These are phyloP conservation scores for Andricus curvator DNA, from an alignment of 2,888 invertebrate species.

Conservation along the genomic window DNA sequence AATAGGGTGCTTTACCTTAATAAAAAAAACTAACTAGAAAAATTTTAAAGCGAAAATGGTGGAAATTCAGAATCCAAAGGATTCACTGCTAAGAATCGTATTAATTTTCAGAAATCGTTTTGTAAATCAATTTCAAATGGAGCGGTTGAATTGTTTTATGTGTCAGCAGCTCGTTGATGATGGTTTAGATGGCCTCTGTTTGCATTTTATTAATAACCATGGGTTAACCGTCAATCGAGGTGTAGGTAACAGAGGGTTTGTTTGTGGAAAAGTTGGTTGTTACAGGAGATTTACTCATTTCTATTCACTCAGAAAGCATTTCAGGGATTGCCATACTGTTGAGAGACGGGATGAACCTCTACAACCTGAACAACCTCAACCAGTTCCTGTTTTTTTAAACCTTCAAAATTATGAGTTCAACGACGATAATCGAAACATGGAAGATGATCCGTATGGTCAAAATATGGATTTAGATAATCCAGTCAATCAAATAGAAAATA, in stretches of 20 bases:
- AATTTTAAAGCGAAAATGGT: too few relatives aligned
- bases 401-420: not conserved
- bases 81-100: too few relatives aligned
- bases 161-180: constrained; percentile 31
- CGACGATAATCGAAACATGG: not conserved
- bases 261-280: constrained; percentile 40
- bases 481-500: too few relatives aligned
- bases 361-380: too few relatives aligned
- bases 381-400: not conserved
- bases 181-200: constrained; percentile 14
- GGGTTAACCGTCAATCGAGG: constrained; percentile 1
- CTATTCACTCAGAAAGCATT: too few relatives aligned
- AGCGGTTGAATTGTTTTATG: constrained; percentile 36
- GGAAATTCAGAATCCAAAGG: too few relatives aligned
- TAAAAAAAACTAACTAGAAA: too few relatives aligned
- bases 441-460: too few relatives aligned
- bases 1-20: too few relatives aligned
- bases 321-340: not conserved
- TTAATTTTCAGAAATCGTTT: not conserved
- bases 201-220: constrained; percentile 25
- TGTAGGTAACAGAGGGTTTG: constrained; percentile 33
- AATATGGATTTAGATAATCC: too few relatives aligned
- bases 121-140: not conserved
- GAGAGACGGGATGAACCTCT: not conserved
- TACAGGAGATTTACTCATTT: too few relatives aligned